Percentiles rank a stretch among this genome's conserved stretches.
These are phyloP conservation scores for Labrus mixtus DNA, from an alignment of 2,113 vertebrate species.

Conservation along the genomic window DNA sequence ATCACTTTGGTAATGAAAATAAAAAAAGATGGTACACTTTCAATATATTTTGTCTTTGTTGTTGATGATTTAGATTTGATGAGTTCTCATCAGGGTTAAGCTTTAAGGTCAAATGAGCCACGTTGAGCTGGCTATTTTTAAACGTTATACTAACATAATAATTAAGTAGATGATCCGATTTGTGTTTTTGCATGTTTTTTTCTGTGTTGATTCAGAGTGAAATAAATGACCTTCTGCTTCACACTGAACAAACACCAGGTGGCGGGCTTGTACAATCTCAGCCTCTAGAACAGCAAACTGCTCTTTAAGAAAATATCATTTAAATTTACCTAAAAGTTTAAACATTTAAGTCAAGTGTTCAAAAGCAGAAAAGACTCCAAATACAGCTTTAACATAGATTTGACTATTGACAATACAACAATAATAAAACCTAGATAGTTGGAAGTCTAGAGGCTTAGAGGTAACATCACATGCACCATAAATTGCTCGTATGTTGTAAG, in stretches of 20 bases:
- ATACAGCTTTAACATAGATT: neutral
- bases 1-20: constrained; percentile 6
- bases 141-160: neutral
- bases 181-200: neutral
- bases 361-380: neutral
- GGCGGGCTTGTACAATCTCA: neutral
- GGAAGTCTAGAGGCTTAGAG: neutral
- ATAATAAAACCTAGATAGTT: neutral
- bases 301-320: neutral
- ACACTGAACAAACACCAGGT: neutral
- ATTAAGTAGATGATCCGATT: neutral
- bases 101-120: neutral
- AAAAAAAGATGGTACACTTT: neutral
- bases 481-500: neutral
- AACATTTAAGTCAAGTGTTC: neutral
- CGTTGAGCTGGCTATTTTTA: neutral
- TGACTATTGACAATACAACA: neutral
- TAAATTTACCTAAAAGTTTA: neutral
- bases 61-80: neutral
- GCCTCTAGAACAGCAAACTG: neutral
- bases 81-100: too few species aligned
- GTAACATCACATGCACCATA: neutral
- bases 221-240: neutral
- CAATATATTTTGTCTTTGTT: neutral
- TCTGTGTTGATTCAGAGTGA: too few species aligned